phyloP scores from a whole-genome alignment of 2,888 invertebrate genomes.

The Teleiodes luculella region DNA sequence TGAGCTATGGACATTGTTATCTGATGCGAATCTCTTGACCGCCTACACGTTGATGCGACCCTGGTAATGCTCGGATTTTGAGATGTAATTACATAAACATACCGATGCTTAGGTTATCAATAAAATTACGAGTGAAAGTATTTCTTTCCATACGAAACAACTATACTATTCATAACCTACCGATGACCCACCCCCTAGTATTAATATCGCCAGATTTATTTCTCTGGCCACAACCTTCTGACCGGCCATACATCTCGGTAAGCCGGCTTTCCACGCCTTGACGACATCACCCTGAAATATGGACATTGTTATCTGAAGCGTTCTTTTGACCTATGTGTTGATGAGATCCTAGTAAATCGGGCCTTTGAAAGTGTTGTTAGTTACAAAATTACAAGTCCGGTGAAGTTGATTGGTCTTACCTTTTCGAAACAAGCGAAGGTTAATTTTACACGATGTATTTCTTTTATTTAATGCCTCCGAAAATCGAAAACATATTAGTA shows the following conservation, averaged over 20 bases:
- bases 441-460: too few relatives aligned
- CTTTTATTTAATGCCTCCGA: too few relatives aligned
- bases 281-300: constrained; percentile 56
- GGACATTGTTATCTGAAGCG: constrained; percentile 54
- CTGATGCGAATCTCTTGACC: constrained; percentile 36
- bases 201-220: constrained; percentile 58
- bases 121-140: too few relatives aligned
- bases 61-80: constrained; percentile 3
- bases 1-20: constrained; percentile 59
- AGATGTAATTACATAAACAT: too few relatives aligned
- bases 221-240: constrained; percentile 51
- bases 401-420: too few relatives aligned
- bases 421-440: too few relatives aligned
- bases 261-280: constrained; percentile 25
- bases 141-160: too few relatives aligned
- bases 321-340: constrained; percentile 7
- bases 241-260: constrained; percentile 51
- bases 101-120: too few relatives aligned
- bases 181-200: constrained; percentile 26
- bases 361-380: too few relatives aligned
- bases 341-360: constrained; percentile 4
- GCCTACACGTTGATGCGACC: constrained; percentile 1
- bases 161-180: too few relatives aligned
- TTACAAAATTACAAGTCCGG: too few relatives aligned
- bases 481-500: too few relatives aligned